These are phyloP conservation scores for Cheilosia variabilis DNA, from an alignment of 2,888 invertebrate species.

Conservation along the genomic window DNA sequence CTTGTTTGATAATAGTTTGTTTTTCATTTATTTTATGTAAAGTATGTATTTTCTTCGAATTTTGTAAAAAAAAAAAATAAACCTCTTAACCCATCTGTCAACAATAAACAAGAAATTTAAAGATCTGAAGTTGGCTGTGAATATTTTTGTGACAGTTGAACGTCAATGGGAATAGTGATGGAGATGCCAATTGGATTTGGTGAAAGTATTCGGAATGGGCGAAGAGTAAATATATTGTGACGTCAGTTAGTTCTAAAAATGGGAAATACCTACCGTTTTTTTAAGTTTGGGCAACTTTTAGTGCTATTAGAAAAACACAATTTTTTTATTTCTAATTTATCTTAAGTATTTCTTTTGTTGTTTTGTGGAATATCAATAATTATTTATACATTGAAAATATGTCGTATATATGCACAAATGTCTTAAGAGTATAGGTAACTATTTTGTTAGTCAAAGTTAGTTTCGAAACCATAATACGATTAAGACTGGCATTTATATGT, in stretches of 20 bases:
- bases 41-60: conserved; percentile 54
- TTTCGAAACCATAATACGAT: too few species aligned
- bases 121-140: conserved; percentile 49
- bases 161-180: conserved; percentile 24
- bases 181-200: conserved; percentile 31
- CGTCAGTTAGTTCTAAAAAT: background rate
- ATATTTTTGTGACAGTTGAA: conserved; percentile 3
- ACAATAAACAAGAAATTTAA: conserved; percentile 76
- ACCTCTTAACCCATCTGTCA: conserved; percentile 72
- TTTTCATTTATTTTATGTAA: conserved; percentile 67
- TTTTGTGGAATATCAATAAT: too few species aligned
- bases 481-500: too few species aligned
- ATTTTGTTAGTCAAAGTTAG: too few species aligned
- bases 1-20: conserved; percentile 59
- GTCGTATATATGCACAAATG: too few species aligned
- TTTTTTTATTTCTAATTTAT: too few species aligned
- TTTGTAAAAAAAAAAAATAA: conserved; percentile 54
- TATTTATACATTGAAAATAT: too few species aligned
- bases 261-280: too few species aligned
- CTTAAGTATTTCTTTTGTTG: too few species aligned
- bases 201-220: background rate
- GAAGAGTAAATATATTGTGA: background rate
- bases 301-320: too few species aligned
- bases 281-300: too few species aligned
- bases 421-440: too few species aligned